Evolutionary conservation across 2,113 vertebrate genomes (phyloP), one percentile per base, ranked within the genome.

Genomic region (Oreotrochilus melanogaster): DNA sequence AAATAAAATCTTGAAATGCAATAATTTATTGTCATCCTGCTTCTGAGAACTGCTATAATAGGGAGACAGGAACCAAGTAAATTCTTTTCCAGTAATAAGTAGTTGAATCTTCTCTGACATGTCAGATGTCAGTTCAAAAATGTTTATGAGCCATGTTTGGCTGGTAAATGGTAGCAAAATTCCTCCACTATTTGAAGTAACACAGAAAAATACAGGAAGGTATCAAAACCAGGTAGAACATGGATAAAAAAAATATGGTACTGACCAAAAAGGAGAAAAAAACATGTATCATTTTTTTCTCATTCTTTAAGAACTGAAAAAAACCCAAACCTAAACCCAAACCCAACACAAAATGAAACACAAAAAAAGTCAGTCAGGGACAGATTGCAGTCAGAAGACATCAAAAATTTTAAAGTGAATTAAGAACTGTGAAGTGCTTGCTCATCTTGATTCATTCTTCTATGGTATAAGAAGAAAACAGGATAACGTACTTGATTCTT

Each of bases 351-450:
- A 50, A 74, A 47, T 45, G 39, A 21, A 47, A 25, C 11, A 10
- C 12, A 39, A 69, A 71, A 33, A 7, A 58, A 45, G 62, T 37
- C 3, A 6, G 33, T 71, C 15, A 30, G 57, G 74, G 71, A 82
- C 61, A 94, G 37, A 58, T 48, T 86, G 70, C 58, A 91, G 60
- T 48, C 37, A 84, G 42, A 89, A 82, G 28, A 92, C n/a, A 54
- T 69, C 17, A 82, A 73, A 66, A 84, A 35, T 78, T 90, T 22
- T 69, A 66, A 86, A 62, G 74, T 84, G 89, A 80, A 86, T 78
- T 57, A 75, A 69, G 58, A 88, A 35, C 42, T 65, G 58, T 82
- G 45, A 66, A 84, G 18, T 78, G 90, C 37, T 91, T 57, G 14
- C 62, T 95, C 37, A 82, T 45, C 31, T 95, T 75, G 67, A 54